Evolutionary conservation across 2,888 invertebrate genomes (phyloP).

Genomic region (Phalera bucephala): DNA sequence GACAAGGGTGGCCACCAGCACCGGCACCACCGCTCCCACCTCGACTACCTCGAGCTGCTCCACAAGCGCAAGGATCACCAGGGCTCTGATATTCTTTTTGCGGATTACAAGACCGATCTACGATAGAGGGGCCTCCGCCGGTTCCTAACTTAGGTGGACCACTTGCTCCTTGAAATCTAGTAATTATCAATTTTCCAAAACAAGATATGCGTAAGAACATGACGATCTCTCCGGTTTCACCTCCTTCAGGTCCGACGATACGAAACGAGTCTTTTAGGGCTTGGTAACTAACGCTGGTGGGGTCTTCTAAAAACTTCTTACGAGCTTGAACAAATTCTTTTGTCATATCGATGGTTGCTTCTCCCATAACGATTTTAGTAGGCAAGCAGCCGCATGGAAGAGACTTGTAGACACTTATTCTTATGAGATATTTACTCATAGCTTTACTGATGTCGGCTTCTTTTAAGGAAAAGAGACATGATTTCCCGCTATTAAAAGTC

Average conservation of each 20-base stretch:
- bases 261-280: conserved; percentile 84
- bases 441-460: conserved; percentile 77
- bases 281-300: conserved; percentile 76
- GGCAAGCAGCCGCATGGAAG: conserved; percentile 85
- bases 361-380: conserved; percentile 84
- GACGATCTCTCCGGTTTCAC: conserved; percentile 80
- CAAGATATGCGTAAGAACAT: conserved; percentile 86
- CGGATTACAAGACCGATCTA: conserved; percentile 67
- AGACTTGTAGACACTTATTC: conserved; percentile 82
- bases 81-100: conserved; percentile 50
- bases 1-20: conserved; percentile 24
- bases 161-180: conserved; percentile 82
- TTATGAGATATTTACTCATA: conserved; percentile 80
- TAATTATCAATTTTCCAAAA: conserved; percentile 86
- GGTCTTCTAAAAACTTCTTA: conserved; percentile 69
- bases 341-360: conserved; percentile 82
- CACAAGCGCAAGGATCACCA: conserved; percentile 66
- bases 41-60: conserved; percentile 40
- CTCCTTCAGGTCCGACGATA: conserved; percentile 73
- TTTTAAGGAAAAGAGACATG: conserved; percentile 86
- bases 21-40: conserved; percentile 16
- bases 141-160: conserved; percentile 50
- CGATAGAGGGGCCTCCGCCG: conserved; percentile 36
- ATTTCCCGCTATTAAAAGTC: conserved; percentile 85
- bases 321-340: conserved; percentile 84